Conservation (phyloP, 2,888 invertebrate species). For the Aethes cnicana region DNA sequence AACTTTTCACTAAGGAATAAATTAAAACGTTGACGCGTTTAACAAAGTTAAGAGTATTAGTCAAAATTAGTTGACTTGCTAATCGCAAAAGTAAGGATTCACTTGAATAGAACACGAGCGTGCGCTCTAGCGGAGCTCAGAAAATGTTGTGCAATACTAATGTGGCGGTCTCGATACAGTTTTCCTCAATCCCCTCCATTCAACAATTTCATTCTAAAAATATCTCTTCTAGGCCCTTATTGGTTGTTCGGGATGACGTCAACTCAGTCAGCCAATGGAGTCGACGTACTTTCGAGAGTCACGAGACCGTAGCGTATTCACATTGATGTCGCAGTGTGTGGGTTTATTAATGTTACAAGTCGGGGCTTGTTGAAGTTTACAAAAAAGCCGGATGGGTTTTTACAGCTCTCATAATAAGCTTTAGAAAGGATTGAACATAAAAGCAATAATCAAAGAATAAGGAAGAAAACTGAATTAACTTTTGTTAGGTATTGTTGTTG, state of each 20-base stretch:
- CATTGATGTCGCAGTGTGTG: conserved; percentile 37
- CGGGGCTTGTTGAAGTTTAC: conserved; percentile 19
- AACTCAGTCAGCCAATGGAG: conserved; percentile 57
- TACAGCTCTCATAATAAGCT: too few relatives aligned
- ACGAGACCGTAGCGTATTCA: conserved; percentile 58
- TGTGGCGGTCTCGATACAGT: conserved; percentile 47
- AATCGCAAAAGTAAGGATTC: neutral
- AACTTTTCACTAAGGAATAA: conserved; percentile 35
- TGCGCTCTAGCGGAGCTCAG: conserved; percentile 52
- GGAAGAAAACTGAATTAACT: too few relatives aligned
- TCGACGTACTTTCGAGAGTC: conserved; percentile 48
- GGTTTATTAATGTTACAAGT: conserved; percentile 9
- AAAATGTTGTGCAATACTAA: conserved; percentile 75
- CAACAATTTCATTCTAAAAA: conserved; percentile 70
- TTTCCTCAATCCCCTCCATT: conserved; percentile 71
- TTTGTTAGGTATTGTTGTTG: too few relatives aligned
- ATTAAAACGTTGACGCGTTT: conserved; percentile 13
- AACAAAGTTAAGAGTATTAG: conserved; percentile 6
- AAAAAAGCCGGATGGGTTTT: conserved; percentile 6
- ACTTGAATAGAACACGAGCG: conserved; percentile 41
- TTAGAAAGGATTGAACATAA: too few relatives aligned
- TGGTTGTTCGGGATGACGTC: conserved; percentile 68
- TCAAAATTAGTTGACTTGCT: too few relatives aligned
- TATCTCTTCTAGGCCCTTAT: conserved; percentile 52
- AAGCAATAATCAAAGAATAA: too few relatives aligned